Conservation (phyloP, 2,797 vertebrate species). For the Emydoidea blandingii region DNA sequence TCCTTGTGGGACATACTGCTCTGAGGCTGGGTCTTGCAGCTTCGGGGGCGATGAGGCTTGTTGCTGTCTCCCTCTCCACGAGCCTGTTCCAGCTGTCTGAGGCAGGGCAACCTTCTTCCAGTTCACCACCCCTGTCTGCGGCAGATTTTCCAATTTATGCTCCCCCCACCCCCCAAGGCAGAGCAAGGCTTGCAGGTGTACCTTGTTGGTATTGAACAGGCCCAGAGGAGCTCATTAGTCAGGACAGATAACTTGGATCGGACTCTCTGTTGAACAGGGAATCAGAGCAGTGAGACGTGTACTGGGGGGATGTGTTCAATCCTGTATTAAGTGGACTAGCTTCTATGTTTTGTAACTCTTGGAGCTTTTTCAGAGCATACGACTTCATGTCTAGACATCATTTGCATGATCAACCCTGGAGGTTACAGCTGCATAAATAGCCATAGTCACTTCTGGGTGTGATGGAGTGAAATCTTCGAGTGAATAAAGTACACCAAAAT, state of each 20-base stretch:
- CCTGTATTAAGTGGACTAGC: background rate
- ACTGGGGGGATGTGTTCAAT: background rate
- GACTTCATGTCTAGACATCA: background rate
- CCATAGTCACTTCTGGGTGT: background rate
- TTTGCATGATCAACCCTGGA: background rate
- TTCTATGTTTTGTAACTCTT: background rate
- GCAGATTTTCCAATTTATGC: too few relatives aligned
- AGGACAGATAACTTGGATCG: background rate
- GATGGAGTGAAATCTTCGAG: background rate
- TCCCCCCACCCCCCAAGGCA: too few relatives aligned
- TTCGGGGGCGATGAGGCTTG: background rate
- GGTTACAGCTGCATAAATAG: background rate
- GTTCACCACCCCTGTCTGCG: too few relatives aligned
- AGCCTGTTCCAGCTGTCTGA: too few relatives aligned
- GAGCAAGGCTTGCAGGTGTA: too few relatives aligned
- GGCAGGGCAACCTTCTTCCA: too few relatives aligned
- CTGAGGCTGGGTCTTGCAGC: background rate
- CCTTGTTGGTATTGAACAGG: too few relatives aligned
- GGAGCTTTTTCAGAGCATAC: background rate
- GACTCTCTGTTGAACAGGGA: background rate
- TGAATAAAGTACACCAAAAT: background rate
- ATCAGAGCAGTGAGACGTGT: accelerated
- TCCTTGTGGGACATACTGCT: background rate
- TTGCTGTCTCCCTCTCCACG: background rate
- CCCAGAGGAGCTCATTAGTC: too few relatives aligned